These are phyloP conservation scores for Tylochromis polylepis DNA, from an alignment of 2,113 vertebrate genomes.

Conservation along the genomic window DNA sequence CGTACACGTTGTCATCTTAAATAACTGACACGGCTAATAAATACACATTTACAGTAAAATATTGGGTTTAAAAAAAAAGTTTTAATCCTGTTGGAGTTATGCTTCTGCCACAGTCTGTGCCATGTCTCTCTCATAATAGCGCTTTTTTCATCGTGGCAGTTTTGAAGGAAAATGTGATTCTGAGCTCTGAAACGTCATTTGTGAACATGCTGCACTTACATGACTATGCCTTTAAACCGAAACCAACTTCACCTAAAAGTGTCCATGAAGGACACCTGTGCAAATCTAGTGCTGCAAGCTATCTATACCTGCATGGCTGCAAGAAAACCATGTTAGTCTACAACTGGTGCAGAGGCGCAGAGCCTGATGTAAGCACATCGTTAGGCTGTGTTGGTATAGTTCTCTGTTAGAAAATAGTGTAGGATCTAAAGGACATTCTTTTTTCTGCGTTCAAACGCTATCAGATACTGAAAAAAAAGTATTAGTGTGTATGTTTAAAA, in stretches of 20 bases:
- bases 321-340: background rate
- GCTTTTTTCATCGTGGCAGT: too few relatives aligned
- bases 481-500: too few relatives aligned
- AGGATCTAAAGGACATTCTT: too few relatives aligned
- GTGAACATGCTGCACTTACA: too few relatives aligned
- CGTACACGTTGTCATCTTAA: background rate
- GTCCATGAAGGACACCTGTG: background rate
- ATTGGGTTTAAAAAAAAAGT: fast-evolving
- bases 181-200: too few relatives aligned
- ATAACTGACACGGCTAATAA: background rate
- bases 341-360: background rate
- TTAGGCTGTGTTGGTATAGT: background rate
- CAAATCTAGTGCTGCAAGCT: background rate
- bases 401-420: too few relatives aligned
- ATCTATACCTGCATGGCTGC: background rate
- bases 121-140: too few relatives aligned
- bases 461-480: too few relatives aligned
- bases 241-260: too few relatives aligned
- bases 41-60: background rate
- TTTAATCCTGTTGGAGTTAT: background rate
- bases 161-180: too few relatives aligned
- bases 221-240: too few relatives aligned
- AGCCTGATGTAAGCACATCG: background rate
- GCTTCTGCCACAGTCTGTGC: background rate
- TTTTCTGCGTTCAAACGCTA: too few relatives aligned